Percentiles rank a stretch among this genome's conserved stretches.
Evolutionary conservation across 2,113 vertebrate species (phyloP).

Genomic region (Gorsachius goisagi): DNA sequence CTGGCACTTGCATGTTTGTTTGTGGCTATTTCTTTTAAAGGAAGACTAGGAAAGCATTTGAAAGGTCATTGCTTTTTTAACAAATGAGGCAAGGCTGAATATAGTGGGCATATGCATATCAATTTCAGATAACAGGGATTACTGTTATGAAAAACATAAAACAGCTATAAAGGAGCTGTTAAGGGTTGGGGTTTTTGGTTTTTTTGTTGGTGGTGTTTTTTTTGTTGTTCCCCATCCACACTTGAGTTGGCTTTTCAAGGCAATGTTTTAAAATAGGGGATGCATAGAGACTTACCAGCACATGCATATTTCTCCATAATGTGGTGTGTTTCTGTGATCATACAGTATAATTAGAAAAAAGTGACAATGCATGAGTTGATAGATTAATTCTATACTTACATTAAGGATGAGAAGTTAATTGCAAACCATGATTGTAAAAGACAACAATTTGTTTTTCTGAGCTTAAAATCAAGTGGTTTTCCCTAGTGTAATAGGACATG

Average conservation of each 20-base stretch:
- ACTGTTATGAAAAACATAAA: not conserved
- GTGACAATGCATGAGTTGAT: not conserved
- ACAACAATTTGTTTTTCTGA: not conserved
- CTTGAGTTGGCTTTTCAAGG: not conserved
- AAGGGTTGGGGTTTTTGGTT: not conserved
- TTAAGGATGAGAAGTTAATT: not conserved
- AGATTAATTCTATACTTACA: not conserved
- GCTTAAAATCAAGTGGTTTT: not conserved
- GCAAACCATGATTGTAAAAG: not conserved
- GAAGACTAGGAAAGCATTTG: not conserved
- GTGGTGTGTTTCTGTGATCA: not conserved
- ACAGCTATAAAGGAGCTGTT: not conserved
- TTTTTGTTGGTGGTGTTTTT: not conserved
- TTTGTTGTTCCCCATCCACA: not conserved
- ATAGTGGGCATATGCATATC: not conserved
- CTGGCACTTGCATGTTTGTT: not conserved
- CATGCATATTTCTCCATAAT: not conserved
- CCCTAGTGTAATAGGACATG: not conserved
- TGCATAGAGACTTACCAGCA: not conserved
- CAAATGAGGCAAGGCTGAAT: not conserved
- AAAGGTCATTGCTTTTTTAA: conserved; percentile 49
- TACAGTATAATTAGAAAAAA: not conserved
- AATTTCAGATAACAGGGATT: not conserved
- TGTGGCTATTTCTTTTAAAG: conserved; percentile 1
- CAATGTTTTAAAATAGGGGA: not conserved